phyloP scores from a whole-genome alignment of 2,113 vertebrate genomes.

The Felis catus region DNA sequence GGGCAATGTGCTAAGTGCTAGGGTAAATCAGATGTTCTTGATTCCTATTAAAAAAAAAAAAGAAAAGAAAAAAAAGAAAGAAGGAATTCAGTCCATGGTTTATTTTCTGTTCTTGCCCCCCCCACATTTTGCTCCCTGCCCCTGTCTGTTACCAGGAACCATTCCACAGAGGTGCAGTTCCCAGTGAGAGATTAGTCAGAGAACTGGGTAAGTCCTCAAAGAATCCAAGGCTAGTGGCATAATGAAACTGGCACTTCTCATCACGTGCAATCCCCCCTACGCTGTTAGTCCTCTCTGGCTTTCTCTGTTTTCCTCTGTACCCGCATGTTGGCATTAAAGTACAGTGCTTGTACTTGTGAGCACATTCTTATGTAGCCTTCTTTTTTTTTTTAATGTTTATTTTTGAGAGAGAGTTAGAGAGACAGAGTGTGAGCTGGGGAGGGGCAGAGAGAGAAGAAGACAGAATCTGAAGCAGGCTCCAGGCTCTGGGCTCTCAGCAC shows the following conservation, averaged over 20 bases:
- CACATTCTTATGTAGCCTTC: not conserved
- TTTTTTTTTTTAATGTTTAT: no score
- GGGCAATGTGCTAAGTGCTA: not conserved
- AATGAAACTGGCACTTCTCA: not conserved
- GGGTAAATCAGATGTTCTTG: not conserved
- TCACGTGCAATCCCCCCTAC: not conserved
- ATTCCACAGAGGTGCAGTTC: not conserved
- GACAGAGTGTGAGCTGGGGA: no score
- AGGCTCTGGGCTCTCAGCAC: no score
- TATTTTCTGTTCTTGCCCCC: not conserved
- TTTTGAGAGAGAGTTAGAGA: no score
- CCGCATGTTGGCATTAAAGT: not conserved
- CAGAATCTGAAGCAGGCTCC: no score
- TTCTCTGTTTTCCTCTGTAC: not conserved
- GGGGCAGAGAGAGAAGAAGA: no score
- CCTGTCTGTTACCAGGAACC: not conserved
- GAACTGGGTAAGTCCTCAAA: not conserved
- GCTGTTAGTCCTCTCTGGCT: not conserved
- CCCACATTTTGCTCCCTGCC: not conserved
- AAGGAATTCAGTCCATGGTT: not conserved
- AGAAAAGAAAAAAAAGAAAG: not conserved
- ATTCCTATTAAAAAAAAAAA: no score
- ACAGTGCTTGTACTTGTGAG: not conserved
- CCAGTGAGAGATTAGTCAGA: not conserved
- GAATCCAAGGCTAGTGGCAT: not conserved